phyloP scores from a whole-genome alignment of 2,797 vertebrate genomes.

The Channallabes apus region DNA sequence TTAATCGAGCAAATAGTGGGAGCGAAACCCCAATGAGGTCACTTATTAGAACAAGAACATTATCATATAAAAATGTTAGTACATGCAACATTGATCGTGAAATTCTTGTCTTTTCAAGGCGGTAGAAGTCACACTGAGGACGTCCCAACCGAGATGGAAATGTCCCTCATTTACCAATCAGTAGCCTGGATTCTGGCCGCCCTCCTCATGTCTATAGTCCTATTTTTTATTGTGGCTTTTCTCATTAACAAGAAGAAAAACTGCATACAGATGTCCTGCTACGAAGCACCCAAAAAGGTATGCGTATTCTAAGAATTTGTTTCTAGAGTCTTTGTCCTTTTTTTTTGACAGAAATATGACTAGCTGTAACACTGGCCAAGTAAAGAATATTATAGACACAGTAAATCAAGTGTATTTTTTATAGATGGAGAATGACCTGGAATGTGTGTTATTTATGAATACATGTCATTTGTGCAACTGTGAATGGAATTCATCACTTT shows the following conservation, averaged over 20 bases:
- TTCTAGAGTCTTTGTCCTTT: not conserved
- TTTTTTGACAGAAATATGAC: conserved; percentile 18
- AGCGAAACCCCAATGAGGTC: not conserved
- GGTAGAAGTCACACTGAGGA: conserved; percentile 60
- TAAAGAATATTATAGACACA: conserved; percentile 4
- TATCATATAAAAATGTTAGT: not conserved
- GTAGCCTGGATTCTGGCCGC: conserved; percentile 81
- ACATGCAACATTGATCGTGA: conserved; percentile 7
- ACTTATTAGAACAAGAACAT: not conserved
- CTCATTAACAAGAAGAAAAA: conserved; percentile 81
- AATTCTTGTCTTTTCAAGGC: conserved; percentile 58
- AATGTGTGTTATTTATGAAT: conserved; percentile 3
- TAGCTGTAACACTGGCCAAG: not conserved
- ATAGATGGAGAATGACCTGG: not conserved
- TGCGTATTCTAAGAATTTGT: conserved; percentile 30
- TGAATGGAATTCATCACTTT: conserved; percentile 49
- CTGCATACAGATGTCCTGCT: conserved; percentile 84
- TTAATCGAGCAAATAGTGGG: not conserved
- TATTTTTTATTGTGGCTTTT: conserved; percentile 74
- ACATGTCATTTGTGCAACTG: not conserved
- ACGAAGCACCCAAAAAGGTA: conserved; percentile 81
- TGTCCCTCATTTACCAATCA: conserved; percentile 81
- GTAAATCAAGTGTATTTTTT: conserved; percentile 6
- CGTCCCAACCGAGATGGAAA: conserved; percentile 71
- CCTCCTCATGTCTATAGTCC: conserved; percentile 77